phyloP scores from a whole-genome alignment of 2,888 invertebrate genomes.

The Ochlodes sylvanus region DNA sequence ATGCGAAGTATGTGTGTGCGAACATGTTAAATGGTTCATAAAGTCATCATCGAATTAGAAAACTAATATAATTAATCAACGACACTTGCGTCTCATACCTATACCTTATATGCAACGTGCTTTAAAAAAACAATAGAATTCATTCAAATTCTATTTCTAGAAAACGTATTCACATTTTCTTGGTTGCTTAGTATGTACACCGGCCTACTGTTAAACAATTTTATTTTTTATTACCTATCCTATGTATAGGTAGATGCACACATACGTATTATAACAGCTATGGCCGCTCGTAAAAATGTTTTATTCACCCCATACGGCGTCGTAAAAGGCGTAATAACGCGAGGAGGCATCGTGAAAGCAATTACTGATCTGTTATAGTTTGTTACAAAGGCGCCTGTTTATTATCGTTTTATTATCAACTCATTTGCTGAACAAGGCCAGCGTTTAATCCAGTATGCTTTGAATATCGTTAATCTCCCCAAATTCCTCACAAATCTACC shows the following conservation, averaged over 20 bases:
- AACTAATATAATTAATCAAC: too few species aligned
- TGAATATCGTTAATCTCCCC: conserved; percentile 46
- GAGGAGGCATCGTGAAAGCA: conserved; percentile 84
- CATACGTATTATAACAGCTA: conserved; percentile 74
- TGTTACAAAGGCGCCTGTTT: conserved; percentile 84
- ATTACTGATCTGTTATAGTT: conserved; percentile 85
- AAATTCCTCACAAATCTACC: conserved; percentile 1
- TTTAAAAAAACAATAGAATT: too few species aligned
- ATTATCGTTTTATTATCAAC: conserved; percentile 84
- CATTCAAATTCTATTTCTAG: too few species aligned
- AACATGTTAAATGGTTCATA: too few species aligned
- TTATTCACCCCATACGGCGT: conserved; percentile 85
- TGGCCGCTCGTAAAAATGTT: conserved; percentile 85
- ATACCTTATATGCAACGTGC: too few species aligned
- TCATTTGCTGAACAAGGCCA: conserved; percentile 81
- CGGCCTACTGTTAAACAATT: conserved; percentile 48
- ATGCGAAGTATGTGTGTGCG: too few species aligned
- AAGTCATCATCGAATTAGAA: too few species aligned
- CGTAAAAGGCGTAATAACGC: conserved; percentile 85
- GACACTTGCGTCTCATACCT: too few species aligned
- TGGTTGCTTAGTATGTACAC: conserved; percentile 4
- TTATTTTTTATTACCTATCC: conserved; percentile 59
- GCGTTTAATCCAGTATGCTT: conserved; percentile 75
- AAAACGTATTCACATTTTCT: not conserved
- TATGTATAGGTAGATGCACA: conserved; percentile 53